Percentiles rank a stretch among this genome's conserved stretches.
Evolutionary conservation across 1,140 invertebrate species (phyloP).

Genomic region (Drepana arcuata): DNA sequence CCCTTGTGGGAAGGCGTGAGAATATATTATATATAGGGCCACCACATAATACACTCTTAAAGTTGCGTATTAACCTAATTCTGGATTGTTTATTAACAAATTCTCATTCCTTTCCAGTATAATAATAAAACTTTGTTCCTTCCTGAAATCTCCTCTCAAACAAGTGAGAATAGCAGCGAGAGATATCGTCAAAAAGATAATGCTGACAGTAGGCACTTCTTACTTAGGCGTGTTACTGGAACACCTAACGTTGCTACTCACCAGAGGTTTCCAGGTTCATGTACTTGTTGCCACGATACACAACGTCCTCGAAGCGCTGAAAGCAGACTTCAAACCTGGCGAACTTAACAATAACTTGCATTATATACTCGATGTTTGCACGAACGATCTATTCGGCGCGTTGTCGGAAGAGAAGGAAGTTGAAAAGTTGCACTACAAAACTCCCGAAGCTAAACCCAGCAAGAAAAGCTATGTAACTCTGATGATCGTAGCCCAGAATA

Average conservation of each 20-base stretch:
- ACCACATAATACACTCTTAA: too few species aligned
- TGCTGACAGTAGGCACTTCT: slow-evolving; percentile 85
- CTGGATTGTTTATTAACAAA: too few species aligned
- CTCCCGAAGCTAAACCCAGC: slow-evolving; percentile 82
- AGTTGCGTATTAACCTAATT: too few species aligned
- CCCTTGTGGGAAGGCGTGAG: too few species aligned
- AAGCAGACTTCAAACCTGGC: slow-evolving; percentile 75
- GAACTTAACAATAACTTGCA: slow-evolving; percentile 86
- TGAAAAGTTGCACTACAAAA: slow-evolving; percentile 84
- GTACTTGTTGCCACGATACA: slow-evolving; percentile 93
- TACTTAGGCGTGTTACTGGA: slow-evolving; percentile 86
- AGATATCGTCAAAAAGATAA: slow-evolving; percentile 91
- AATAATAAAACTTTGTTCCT: slow-evolving; percentile 13
- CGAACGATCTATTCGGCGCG: slow-evolving; percentile 90
- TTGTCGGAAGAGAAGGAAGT: slow-evolving; percentile 94
- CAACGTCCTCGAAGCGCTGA: slow-evolving; percentile 82
- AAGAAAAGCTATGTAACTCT: slow-evolving; percentile 93
- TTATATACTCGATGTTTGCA: slow-evolving; percentile 88
- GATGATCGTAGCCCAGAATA: slow-evolving; percentile 84
- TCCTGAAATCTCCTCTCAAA: slow-evolving; percentile 71
- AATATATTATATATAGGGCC: too few species aligned
- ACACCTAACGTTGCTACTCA: slow-evolving; percentile 87
- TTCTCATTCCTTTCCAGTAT: slow-evolving; percentile 9
- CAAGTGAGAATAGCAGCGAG: slow-evolving; percentile 88
- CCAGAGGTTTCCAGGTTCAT: slow-evolving; percentile 93